These are phyloP conservation scores for Herpailurus yagouaroundi DNA, from an alignment of 2,113 vertebrate genomes.

Conservation along the genomic window DNA sequence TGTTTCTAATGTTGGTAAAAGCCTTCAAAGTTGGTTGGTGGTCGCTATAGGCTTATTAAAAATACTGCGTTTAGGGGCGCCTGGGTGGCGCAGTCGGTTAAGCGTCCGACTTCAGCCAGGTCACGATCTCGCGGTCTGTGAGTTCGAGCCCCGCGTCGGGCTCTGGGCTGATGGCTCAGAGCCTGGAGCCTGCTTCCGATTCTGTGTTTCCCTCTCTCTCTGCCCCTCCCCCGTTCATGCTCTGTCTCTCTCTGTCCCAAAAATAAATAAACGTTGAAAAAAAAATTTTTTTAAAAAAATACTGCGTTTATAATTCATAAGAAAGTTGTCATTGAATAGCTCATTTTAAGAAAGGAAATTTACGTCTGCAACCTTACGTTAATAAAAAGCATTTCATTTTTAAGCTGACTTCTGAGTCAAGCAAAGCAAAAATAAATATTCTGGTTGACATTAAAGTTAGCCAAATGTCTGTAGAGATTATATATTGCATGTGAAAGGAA, in stretches of 20 bases:
- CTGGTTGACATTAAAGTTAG: neutral
- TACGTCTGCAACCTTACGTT: neutral
- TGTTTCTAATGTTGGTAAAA: neutral
- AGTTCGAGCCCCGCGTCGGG: too few species aligned
- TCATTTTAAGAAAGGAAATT: neutral
- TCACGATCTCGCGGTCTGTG: too few species aligned
- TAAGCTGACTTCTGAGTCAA: neutral
- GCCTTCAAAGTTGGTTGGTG: neutral
- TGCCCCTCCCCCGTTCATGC: too few species aligned
- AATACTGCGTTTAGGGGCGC: neutral
- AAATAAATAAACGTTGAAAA: too few species aligned
- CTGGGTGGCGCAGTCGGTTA: too few species aligned
- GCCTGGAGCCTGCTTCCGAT: too few species aligned
- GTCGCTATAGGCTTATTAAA: neutral
- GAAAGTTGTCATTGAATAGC: neutral
- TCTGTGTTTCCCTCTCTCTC: too few species aligned
- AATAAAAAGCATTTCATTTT: neutral
- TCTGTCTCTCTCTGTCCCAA: too few species aligned
- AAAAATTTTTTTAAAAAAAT: too few species aligned
- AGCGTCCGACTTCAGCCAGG: too few species aligned
- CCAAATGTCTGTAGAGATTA: neutral
- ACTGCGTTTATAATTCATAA: neutral
- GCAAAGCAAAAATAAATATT: neutral
- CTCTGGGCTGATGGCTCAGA: too few species aligned
- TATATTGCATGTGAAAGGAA: constrained; percentile 17